Conservation (phyloP, 2,113 vertebrate species). For the Eonycteris spelaea region DNA sequence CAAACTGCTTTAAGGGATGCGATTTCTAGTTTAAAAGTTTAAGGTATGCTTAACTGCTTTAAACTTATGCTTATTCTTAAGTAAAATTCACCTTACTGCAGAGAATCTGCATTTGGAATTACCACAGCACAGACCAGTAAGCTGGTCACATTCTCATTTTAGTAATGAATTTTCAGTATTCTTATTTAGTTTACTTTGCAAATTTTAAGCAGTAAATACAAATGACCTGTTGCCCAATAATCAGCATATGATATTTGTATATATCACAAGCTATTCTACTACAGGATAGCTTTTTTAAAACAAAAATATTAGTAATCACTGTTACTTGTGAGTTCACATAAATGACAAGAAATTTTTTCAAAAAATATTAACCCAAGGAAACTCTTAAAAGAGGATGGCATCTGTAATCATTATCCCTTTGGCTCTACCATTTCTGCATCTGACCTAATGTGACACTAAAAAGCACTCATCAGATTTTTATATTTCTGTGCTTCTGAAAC, state of each 20-base stretch:
- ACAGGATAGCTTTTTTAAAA: background rate
- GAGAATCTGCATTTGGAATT: background rate
- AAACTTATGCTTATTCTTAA: background rate
- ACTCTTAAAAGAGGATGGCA: background rate
- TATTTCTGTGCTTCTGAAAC: slow-evolving; percentile 7
- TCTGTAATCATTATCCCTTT: background rate
- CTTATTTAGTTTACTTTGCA: background rate
- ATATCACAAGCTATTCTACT: background rate
- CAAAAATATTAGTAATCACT: background rate
- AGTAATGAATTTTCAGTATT: background rate
- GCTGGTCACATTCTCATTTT: background rate
- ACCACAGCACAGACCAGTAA: background rate
- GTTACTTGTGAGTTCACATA: background rate
- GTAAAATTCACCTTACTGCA: background rate
- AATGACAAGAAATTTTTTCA: background rate
- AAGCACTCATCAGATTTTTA: background rate
- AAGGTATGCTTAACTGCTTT: background rate
- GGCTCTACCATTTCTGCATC: background rate
- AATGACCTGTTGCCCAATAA: background rate
- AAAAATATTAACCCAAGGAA: background rate
- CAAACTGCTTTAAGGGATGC: background rate
- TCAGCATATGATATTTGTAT: background rate
- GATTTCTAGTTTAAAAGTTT: background rate
- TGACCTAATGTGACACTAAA: background rate
- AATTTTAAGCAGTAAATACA: background rate